phyloP scores from a whole-genome alignment of 2,888 invertebrate species.

The Oxyteleia sp. region DNA sequence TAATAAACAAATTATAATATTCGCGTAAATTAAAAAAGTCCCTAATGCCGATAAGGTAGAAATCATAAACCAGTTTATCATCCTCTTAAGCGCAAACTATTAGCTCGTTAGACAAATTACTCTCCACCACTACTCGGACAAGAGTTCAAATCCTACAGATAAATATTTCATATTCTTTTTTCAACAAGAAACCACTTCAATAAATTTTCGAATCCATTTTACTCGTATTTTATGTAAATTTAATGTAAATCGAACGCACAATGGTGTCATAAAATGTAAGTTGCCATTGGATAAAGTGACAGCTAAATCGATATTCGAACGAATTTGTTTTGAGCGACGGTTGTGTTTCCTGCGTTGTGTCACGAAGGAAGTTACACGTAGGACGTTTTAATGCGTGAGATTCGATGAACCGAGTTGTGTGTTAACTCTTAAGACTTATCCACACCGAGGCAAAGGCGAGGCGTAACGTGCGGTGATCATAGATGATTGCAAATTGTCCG shows the following conservation, averaged over 20 bases:
- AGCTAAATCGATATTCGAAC: slow-evolving; percentile 19
- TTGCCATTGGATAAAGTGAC: background rate
- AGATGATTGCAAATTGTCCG: slow-evolving; percentile 87
- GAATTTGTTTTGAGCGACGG: slow-evolving; percentile 4
- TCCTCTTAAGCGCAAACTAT: too few species aligned
- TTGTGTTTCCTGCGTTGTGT: slow-evolving; percentile 54
- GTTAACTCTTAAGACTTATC: slow-evolving; percentile 80
- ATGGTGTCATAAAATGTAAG: background rate
- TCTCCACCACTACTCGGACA: too few species aligned
- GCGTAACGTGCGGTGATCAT: slow-evolving; percentile 85
- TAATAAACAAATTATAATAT: too few species aligned
- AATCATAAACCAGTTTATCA: too few species aligned
- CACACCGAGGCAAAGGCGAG: slow-evolving; percentile 74
- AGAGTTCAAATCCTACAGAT: too few species aligned
- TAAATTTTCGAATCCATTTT: too few species aligned
- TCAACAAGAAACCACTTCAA: too few species aligned
- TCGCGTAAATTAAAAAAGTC: too few species aligned
- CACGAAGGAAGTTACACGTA: slow-evolving; percentile 77
- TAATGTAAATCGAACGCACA: background rate
- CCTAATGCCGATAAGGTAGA: too few species aligned
- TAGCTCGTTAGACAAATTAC: too few species aligned
- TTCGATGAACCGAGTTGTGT: slow-evolving; percentile 76
- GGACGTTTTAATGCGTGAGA: slow-evolving; percentile 77
- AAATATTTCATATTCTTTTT: too few species aligned
- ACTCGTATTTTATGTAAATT: background rate